These are phyloP conservation scores for Coelinius sp. DNA, from an alignment of 2,888 invertebrate genomes.

Conservation along the genomic window DNA sequence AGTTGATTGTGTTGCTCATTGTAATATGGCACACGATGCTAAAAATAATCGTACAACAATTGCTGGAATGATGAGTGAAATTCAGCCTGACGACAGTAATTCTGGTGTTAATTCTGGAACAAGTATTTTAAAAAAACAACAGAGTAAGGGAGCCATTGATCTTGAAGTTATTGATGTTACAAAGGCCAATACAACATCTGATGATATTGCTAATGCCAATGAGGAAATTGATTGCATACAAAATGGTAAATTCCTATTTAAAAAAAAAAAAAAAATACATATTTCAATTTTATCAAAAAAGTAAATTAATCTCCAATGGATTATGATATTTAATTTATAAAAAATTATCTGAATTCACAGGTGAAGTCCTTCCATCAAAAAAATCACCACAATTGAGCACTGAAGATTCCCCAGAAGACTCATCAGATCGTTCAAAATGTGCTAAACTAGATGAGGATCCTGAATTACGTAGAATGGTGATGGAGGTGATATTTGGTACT, in stretches of 20 bases:
- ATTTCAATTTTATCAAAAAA: background rate
- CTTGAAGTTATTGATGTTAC: slow-evolving; percentile 41
- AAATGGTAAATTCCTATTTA: slow-evolving; percentile 6
- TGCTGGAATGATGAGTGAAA: slow-evolving; percentile 52
- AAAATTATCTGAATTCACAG: background rate
- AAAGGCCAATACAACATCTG: background rate
- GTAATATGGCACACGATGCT: slow-evolving; percentile 76
- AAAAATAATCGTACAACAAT: slow-evolving; percentile 62
- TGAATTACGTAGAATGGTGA: slow-evolving; percentile 64
- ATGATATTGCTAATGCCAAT: background rate
- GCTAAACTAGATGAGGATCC: slow-evolving; percentile 52
- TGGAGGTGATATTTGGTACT: slow-evolving; percentile 69
- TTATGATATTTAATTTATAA: background rate
- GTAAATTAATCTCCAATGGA: background rate
- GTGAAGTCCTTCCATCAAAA: background rate
- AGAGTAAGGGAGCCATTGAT: slow-evolving; percentile 11
- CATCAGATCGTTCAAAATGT: slow-evolving; percentile 20
- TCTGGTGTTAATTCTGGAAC: background rate
- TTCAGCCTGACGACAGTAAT: slow-evolving; percentile 34
- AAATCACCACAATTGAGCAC: background rate
- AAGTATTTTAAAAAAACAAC: background rate
- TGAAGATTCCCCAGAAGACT: slow-evolving; percentile 4
- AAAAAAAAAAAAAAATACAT: background rate
- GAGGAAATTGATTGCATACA: slow-evolving; percentile 11
- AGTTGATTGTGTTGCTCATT: slow-evolving; percentile 78